Evolutionary conservation across 2,888 invertebrate species (phyloP), one percentile per base, ranked within the genome.

Genomic region (Hermodice carunculata): DNA sequence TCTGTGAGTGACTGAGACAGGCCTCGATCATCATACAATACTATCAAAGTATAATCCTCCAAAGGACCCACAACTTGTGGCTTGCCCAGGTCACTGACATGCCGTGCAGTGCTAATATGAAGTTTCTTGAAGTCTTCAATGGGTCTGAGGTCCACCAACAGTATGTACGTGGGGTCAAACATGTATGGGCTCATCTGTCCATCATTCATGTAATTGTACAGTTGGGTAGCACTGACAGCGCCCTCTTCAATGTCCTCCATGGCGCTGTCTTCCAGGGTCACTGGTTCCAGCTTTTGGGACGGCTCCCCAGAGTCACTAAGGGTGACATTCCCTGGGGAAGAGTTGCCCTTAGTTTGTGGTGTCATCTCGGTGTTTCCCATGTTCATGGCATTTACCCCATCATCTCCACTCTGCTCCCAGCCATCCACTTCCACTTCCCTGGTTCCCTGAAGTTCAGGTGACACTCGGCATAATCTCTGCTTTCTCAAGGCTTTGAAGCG

Each of bases 171-270:
- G 8, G 81, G 81, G 60, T 82, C 80, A 44, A 75, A 72, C 37
- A 78, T 71, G 68, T 77, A 81, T 0, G 79, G 80, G 28, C 79
- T 77, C 57, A 80, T 78, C 67, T 81, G 81, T 19, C 81, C 81
- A 64, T 81, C 81, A 66, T 80, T 81, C 65, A 82, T 74, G 44
- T 79, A 68, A 71, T 82, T 82, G 69, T 82, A 82, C 52, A 82
- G 77, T 53, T 75, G 74, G 17, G 69, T 69, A 26, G 75, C 60
- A 11, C 79, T 76, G 34, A 81, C 69, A 59, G 64, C 69, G 32
- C 76, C 76, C 19, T 73, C 75, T 22, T 51, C 58, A n/a, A 19
- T 52, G 34, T 59, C 58, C 3, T 28, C 43, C 19, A 19, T 14
- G 3, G 54, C 48, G 3, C 40, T 11, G 46, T 22, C 46, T 3